phyloP scores from a whole-genome alignment of 2,888 invertebrate genomes.

The Ariolimax columbianus region DNA sequence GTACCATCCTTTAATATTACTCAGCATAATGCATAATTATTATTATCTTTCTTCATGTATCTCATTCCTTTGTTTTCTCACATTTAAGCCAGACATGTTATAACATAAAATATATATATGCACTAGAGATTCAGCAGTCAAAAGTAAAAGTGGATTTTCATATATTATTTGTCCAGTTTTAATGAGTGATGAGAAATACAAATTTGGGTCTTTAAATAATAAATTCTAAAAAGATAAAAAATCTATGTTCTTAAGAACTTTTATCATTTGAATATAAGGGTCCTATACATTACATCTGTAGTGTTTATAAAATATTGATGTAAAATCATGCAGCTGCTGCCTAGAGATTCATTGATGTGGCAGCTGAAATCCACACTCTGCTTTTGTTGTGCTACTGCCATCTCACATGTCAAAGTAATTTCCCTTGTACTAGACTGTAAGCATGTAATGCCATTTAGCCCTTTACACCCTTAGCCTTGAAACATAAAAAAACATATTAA shows the following conservation, averaged over 20 bases:
- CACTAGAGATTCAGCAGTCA: conserved; percentile 37
- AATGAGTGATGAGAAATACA: neutral
- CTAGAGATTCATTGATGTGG: neutral
- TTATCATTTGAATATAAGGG: neutral
- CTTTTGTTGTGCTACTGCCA: conserved; percentile 48
- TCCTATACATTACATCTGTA: neutral
- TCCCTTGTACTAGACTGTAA: too few species aligned
- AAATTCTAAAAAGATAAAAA: too few species aligned
- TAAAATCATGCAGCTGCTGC: neutral
- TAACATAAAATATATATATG: conserved; percentile 1
- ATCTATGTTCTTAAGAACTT: too few species aligned
- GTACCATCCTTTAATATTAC: conserved; percentile 34
- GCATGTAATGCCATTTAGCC: too few species aligned
- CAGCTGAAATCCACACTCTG: neutral
- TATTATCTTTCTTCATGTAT: conserved; percentile 22
- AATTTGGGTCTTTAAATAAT: neutral
- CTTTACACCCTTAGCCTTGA: too few species aligned
- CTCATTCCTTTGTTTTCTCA: conserved; percentile 21
- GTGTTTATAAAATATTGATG: neutral
- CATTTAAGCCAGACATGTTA: neutral
- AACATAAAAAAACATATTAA: too few species aligned
- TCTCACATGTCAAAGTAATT: conserved; percentile 26
- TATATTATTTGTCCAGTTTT: neutral
- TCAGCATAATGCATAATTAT: neutral
- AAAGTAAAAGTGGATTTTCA: conserved; percentile 9